Evolutionary conservation across 2,113 vertebrate genomes (phyloP).

Genomic region (Petaurus breviceps): DNA sequence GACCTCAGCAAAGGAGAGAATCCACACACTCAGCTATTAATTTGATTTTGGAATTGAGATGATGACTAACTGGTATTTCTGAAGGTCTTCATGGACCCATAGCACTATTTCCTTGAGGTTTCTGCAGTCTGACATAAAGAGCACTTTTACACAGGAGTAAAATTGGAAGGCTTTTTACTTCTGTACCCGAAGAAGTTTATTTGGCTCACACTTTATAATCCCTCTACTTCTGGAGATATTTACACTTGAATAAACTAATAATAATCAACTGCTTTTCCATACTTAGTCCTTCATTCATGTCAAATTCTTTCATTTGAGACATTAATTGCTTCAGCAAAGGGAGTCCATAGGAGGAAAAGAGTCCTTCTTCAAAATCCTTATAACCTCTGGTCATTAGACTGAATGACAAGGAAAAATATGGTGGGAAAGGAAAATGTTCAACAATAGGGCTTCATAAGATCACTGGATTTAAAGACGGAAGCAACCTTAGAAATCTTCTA

Average conservation of each 20-base stretch:
- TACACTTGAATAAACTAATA: conserved; percentile 33
- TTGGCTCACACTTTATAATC: not conserved
- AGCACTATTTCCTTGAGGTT: conserved; percentile 51
- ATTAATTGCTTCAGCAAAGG: conserved; percentile 9
- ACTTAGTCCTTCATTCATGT: conserved; percentile 5
- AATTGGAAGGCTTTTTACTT: not conserved
- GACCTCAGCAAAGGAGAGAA: conserved; percentile 58
- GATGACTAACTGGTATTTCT: conserved; percentile 67
- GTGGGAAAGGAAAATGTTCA: not conserved
- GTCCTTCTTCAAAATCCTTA: conserved; percentile 5
- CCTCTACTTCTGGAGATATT: conserved; percentile 25
- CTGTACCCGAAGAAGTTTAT: not conserved
- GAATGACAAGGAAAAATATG: not conserved
- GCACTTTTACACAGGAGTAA: conserved; percentile 36
- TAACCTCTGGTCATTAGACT: not conserved
- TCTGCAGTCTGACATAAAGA: conserved; percentile 42
- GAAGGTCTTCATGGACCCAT: conserved; percentile 46
- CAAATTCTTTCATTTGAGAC: not conserved
- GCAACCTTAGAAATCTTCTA: not conserved
- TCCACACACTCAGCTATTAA: conserved; percentile 54
- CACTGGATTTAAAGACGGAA: not conserved
- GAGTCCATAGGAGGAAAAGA: not conserved
- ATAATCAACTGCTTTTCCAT: conserved; percentile 38
- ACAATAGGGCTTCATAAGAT: not conserved
- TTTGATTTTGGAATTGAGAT: conserved; percentile 60